Conservation (phyloP, 2,113 vertebrate genomes). For the Empidonax alnorum region DNA sequence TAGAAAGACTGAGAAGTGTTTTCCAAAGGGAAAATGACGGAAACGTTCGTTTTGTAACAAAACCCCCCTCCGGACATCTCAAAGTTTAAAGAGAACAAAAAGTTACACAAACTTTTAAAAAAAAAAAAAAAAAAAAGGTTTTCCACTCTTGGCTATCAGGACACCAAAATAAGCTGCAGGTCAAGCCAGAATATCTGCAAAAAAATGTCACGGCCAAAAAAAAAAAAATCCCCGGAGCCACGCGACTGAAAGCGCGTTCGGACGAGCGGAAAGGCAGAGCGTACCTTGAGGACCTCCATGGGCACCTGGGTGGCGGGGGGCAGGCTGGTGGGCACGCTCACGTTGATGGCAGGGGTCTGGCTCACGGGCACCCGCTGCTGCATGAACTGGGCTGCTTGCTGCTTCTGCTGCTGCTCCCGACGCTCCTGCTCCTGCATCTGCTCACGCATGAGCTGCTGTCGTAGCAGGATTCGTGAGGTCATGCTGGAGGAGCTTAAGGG, state of each 20-base stretch:
- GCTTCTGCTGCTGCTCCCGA: conserved; percentile 87
- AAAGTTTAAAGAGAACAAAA: background rate
- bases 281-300: conserved; percentile 92
- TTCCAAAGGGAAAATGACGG: background rate
- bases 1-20: background rate
- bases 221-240: background rate
- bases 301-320: conserved; percentile 89
- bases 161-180: background rate
- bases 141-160: background rate
- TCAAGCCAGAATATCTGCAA: background rate
- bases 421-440: conserved; percentile 86
- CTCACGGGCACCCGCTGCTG: conserved; percentile 80
- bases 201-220: background rate
- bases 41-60: background rate
- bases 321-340: conserved; percentile 77
- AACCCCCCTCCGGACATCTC: background rate
- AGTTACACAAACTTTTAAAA: background rate
- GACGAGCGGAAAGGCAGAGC: background rate
- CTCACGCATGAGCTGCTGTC: conserved; percentile 86
- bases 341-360: conserved; percentile 89
- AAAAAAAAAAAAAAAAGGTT: fast-evolving
- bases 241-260: background rate
- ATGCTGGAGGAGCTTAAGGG: conserved; percentile 86
- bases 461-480: conserved; percentile 89
- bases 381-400: conserved; percentile 82